Percentiles rank a stretch among this genome's conserved stretches.
Evolutionary conservation across 2,797 vertebrate species (phyloP).

Genomic region (Tragopan temminckii): DNA sequence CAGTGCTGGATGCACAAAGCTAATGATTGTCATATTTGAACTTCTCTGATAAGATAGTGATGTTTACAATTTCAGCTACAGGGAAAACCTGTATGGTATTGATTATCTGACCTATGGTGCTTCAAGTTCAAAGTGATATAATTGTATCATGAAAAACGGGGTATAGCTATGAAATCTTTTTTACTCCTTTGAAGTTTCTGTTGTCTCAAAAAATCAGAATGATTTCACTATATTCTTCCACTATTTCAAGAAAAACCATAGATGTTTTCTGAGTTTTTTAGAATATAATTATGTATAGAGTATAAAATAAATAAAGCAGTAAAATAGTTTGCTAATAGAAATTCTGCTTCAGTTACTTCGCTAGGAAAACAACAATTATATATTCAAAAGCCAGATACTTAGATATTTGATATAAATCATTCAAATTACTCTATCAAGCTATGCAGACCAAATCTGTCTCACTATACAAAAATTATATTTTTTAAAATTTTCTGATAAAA

Average conservation of each 20-base stretch:
- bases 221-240: background rate
- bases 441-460: background rate
- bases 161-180: background rate
- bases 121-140: background rate
- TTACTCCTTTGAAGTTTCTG: background rate
- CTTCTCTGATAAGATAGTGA: slow-evolving; percentile 42
- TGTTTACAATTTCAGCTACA: slow-evolving; percentile 6
- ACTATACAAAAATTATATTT: background rate
- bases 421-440: background rate
- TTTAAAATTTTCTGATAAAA: background rate
- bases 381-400: background rate
- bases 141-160: background rate
- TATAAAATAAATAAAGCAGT: background rate
- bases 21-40: slow-evolving; percentile 51
- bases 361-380: background rate
- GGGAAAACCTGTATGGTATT: background rate
- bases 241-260: background rate
- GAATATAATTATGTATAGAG: background rate
- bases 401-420: background rate
- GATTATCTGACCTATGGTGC: background rate
- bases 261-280: background rate
- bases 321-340: background rate
- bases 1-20: background rate
- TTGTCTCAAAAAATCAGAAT: background rate
- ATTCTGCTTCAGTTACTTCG: background rate